A percentile compares a stretch with the other conserved stretches of the same genome.
phyloP scores from a whole-genome alignment of 1,140 invertebrate species.

The Brachystomella parvula region DNA sequence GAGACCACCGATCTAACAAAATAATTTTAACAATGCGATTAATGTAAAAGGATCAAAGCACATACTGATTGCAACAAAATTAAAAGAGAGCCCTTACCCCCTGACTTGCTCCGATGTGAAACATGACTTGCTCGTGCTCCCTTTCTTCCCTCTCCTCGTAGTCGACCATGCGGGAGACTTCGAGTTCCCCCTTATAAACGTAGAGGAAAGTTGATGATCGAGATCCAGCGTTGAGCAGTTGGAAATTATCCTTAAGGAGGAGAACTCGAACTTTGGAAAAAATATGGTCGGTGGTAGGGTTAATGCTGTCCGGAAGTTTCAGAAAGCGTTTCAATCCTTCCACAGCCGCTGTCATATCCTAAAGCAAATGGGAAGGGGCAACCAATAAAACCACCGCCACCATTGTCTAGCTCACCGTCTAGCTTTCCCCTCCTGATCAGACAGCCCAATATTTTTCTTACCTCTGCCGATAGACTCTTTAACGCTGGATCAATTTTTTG shows the following conservation, averaged over 20 bases:
- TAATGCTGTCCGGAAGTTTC: not conserved
- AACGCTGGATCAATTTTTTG: not conserved
- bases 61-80: not conserved
- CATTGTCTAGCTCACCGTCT: no score
- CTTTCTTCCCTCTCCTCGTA: not conserved
- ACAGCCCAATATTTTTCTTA: no score
- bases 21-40: not conserved
- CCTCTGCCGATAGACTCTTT: no score
- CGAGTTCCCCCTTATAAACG: constrained; percentile 16
- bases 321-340: not conserved
- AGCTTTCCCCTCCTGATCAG: no score
- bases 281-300: not conserved
- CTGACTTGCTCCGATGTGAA: not conserved
- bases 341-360: not conserved
- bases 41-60: not conserved
- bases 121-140: not conserved
- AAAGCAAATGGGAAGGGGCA: no score
- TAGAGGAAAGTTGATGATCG: not conserved
- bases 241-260: not conserved
- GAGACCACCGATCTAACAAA: constrained; percentile 12
- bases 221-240: not conserved
- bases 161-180: constrained; percentile 5
- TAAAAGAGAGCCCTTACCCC: not conserved
- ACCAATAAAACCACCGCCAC: no score
- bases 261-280: not conserved